Percentiles rank a stretch among this genome's conserved stretches.
Conservation (phyloP, 2,113 vertebrate genomes). For the human (Homo sapiens) region GRCh38 chr7:115686501-115687000, state of each 20-base stretch:
- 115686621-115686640: background rate
- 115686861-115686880: background rate
- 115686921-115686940: background rate
- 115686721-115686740: background rate
- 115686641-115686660: background rate
- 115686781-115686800: background rate
- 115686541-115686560: background rate
- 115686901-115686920: background rate
- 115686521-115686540: background rate
- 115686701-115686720: background rate
- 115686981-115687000: background rate
- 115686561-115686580: constrained; percentile 33
- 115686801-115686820: background rate
- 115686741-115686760: background rate
- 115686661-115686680: background rate
- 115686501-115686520: background rate
- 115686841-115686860: background rate
- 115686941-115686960: background rate
- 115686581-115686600: background rate
- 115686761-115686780: background rate
- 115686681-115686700: background rate
- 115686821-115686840: background rate
- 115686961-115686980: background rate
- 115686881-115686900: background rate
- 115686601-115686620: background rate